Conservation (phyloP, 2,888 invertebrate genomes). For the Ochropleura leucogaster region DNA sequence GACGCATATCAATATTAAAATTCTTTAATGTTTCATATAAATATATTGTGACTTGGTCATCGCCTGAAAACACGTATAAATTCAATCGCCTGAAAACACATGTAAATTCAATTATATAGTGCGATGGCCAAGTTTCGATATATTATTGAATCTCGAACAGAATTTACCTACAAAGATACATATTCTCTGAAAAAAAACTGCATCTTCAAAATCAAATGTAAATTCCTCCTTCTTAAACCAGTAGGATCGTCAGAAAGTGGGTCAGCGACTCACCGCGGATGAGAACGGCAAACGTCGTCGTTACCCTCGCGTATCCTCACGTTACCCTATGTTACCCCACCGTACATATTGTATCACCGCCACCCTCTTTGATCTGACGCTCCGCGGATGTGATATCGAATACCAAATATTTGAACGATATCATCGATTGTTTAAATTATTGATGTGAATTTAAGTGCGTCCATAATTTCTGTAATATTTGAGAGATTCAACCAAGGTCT, state of each 20-base stretch:
- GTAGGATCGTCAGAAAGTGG: conserved; percentile 22
- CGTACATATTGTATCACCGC: conserved; percentile 32
- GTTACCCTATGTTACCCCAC: conserved; percentile 10
- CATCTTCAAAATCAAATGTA: conserved; percentile 13
- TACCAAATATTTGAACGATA: conserved; percentile 51
- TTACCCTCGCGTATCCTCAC: not conserved
- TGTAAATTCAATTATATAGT: too few relatives aligned
- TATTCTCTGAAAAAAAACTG: not conserved
- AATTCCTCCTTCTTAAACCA: conserved; percentile 12
- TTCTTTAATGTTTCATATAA: too few relatives aligned
- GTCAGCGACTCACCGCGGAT: conserved; percentile 20
- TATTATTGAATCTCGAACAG: too few relatives aligned
- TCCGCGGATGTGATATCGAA: conserved; percentile 35
- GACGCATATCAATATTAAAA: too few relatives aligned
- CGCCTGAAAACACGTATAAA: too few relatives aligned
- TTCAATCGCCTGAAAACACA: too few relatives aligned
- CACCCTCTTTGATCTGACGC: conserved; percentile 35
- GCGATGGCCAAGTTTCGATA: too few relatives aligned
- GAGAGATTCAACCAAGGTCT: not conserved
- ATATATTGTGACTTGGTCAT: too few relatives aligned
- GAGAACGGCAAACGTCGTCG: conserved; percentile 28
- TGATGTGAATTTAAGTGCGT: not conserved
- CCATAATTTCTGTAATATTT: conserved; percentile 18
- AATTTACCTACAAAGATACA: not conserved
- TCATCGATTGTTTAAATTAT: conserved; percentile 22